Conservation (phyloP, 2,888 invertebrate species). For the Brachyptera risi region DNA sequence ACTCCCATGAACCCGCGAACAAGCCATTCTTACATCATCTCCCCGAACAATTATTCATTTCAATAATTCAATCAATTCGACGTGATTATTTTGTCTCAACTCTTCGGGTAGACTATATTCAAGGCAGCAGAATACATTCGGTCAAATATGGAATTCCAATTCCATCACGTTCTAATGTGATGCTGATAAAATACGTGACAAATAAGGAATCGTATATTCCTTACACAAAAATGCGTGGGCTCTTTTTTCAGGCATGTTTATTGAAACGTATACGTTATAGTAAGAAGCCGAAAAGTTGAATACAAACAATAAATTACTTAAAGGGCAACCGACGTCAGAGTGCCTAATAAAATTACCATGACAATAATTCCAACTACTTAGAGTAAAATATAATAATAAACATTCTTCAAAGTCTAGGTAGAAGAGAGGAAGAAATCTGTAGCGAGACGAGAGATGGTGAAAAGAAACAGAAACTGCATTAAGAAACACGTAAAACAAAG, state of each 20-base stretch:
- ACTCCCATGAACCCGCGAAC: no score
- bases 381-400: slow-evolving; percentile 28
- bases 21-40: background rate
- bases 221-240: no score
- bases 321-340: slow-evolving; percentile 7
- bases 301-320: slow-evolving; percentile 20
- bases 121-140: no score
- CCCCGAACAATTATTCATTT: no score
- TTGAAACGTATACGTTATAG: slow-evolving; percentile 15
- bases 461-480: slow-evolving; percentile 26
- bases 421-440: slow-evolving; percentile 17
- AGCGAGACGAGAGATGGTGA: slow-evolving; percentile 15
- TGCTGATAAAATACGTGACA: no score
- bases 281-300: slow-evolving; percentile 22
- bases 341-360: slow-evolving; percentile 27
- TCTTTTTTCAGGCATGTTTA: background rate
- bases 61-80: no score
- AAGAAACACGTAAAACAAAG: slow-evolving; percentile 25
- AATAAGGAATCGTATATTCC: no score
- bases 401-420: slow-evolving; percentile 14
- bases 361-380: slow-evolving; percentile 31
- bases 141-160: no score
- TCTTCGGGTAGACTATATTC: no score
- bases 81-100: no score
- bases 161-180: no score